Evolutionary conservation across 1,140 invertebrate genomes (phyloP), one percentile per base, ranked within the genome.

Genomic region (Oreohelix idahoensis): DNA sequence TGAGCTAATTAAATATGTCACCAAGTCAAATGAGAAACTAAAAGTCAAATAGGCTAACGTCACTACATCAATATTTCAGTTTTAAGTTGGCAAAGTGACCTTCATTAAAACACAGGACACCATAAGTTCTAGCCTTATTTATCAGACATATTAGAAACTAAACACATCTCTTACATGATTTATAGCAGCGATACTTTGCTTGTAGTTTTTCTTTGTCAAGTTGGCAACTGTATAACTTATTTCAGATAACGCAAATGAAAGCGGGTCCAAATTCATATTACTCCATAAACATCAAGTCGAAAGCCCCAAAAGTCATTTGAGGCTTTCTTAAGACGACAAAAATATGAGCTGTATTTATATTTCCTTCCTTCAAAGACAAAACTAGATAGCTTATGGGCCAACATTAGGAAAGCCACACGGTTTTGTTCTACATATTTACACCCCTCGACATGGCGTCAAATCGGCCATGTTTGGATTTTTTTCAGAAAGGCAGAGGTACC

Each of bases 211-310:
- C 95, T 97, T 98, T 93, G 95, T 97, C 94, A 98, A 95, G 95
- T 96, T 97, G 93, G 95, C 95, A 95, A 98, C 96, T 94, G 97
- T 96, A 96, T 96, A 96, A 96, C 95, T 96, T 94, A 98, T 98
- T 96, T 98, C 96, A 95, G 96, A 96, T 95, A 98, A 96, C 95
- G 97, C 96, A 96, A 97, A 97, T 95, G 96, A 97, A 95, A 97
- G 95, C 95, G 97, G 96, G 95, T 98, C 97, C 95, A 97, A 96
- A 96, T 97, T 98, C 97, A 98, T 98, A 96, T 98, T 98, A 96
- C 96, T 97, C 89, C 89, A 90, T 97, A 95, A 96, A 96, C 87
- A 90, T 87, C 85, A 86, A 88, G 88, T 87, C 91, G 92, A 93
- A 93, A 93, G 92, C 92, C 92, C 91, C 92, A 93, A 93, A 92